Percentiles rank a stretch among this genome's conserved stretches.
Conservation (phyloP, 2,888 invertebrate genomes). For the Tetropium fuscum region DNA sequence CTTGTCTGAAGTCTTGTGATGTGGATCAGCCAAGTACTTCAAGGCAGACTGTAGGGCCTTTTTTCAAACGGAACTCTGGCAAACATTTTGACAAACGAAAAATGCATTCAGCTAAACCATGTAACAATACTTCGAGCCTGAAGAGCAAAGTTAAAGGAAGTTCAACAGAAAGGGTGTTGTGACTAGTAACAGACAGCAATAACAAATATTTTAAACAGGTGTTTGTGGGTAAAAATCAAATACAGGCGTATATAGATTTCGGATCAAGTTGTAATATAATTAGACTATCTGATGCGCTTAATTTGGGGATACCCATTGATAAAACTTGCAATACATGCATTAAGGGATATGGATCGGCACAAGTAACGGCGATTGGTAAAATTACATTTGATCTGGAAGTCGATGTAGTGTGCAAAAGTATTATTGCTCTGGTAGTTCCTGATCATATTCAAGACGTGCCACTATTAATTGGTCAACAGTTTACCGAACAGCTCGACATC, state of each 20-base stretch:
- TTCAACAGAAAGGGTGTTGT: background rate
- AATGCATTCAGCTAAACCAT: background rate
- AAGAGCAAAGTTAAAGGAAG: no score
- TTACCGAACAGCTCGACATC: conserved; percentile 31
- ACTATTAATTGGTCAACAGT: conserved; percentile 31
- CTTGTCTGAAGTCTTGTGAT: conserved; percentile 24
- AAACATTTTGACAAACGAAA: background rate
- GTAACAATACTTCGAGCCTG: no score
- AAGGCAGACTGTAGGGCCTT: background rate
- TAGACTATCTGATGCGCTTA: background rate
- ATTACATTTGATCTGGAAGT: background rate
- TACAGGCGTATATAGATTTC: background rate
- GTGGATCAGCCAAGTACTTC: background rate
- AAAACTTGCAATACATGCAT: background rate
- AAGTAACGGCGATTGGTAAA: conserved; percentile 11
- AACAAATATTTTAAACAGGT: background rate
- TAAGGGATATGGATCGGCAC: conserved; percentile 1
- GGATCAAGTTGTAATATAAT: background rate
- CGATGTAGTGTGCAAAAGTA: conserved; percentile 21
- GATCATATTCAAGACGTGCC: conserved; percentile 27
- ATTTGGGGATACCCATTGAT: background rate
- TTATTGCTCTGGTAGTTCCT: conserved; percentile 26
- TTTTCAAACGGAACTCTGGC: background rate
- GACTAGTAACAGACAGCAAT: background rate
- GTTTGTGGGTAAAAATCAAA: background rate